phyloP scores from a whole-genome alignment of 2,888 invertebrate species.

The Chelonus formosanus region DNA sequence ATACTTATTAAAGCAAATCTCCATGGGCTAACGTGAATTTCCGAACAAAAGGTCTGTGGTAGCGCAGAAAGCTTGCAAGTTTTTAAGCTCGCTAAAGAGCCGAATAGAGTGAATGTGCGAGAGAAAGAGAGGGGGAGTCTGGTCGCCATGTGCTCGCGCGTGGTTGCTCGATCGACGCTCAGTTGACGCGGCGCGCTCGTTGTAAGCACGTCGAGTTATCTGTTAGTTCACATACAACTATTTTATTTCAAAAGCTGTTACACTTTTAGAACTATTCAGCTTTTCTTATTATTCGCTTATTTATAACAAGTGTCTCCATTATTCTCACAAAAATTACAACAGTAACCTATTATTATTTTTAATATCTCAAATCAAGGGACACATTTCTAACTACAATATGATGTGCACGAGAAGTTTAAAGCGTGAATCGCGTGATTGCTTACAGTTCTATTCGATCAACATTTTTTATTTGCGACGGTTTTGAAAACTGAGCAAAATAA shows the following conservation, averaged over 20 bases:
- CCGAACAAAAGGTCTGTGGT: not conserved
- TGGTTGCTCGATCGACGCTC: constrained; percentile 55
- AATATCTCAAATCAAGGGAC: not conserved
- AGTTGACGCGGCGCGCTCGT: constrained; percentile 62
- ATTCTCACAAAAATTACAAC: no score
- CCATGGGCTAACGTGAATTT: constrained; percentile 2
- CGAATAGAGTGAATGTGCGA: not conserved
- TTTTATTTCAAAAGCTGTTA: not conserved
- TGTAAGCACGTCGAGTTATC: constrained; percentile 46
- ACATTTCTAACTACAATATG: constrained; percentile 9
- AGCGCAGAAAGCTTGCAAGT: not conserved
- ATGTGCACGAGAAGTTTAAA: constrained; percentile 24
- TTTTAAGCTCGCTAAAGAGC: constrained; percentile 1
- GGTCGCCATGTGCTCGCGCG: constrained; percentile 60
- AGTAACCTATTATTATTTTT: no score
- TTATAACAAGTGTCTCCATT: no score
- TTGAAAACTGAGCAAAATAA: not conserved
- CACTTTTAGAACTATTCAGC: no score
- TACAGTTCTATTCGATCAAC: constrained; percentile 6
- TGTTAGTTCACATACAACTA: not conserved
- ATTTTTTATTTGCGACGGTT: constrained; percentile 9
- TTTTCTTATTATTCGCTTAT: no score
- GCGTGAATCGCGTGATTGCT: constrained; percentile 16
- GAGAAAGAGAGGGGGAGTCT: constrained; percentile 11
- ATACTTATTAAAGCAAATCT: constrained; percentile 14